Conservation (phyloP, 1,140 invertebrate species). For the Dolichoris vasculosae region DNA sequence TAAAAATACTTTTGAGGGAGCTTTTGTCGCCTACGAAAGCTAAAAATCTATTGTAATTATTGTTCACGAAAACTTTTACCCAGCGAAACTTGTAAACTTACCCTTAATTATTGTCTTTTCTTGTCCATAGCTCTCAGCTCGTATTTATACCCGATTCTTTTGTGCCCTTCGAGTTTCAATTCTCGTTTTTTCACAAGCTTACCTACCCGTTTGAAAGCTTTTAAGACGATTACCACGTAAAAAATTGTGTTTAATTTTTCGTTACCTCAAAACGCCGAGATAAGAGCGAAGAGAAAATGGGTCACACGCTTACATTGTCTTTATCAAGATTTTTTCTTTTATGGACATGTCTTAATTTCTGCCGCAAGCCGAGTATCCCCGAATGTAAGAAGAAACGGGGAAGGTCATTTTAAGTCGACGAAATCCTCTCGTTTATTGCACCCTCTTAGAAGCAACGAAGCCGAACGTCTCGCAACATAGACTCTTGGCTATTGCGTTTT, state of each 20-base stretch:
- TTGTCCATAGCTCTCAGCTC: not conserved
- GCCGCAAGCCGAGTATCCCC: not conserved
- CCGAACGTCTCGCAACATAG: not conserved
- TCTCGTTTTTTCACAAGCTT: not conserved
- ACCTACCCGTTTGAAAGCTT: constrained; percentile 22
- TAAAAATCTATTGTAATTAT: constrained; percentile 35
- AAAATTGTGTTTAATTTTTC: constrained; percentile 31
- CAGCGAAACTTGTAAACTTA: constrained; percentile 1
- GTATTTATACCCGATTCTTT: constrained; percentile 31
- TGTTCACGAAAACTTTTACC: constrained; percentile 18
- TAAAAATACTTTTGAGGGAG: not conserved
- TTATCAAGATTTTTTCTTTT: not conserved
- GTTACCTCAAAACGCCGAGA: not conserved
- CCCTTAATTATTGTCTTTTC: constrained; percentile 18
- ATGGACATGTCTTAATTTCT: constrained; percentile 9
- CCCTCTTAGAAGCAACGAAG: constrained; percentile 32
- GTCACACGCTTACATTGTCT: not conserved
- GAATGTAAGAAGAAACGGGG: not conserved
- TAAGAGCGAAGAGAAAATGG: not conserved
- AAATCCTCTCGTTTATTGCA: constrained; percentile 40
- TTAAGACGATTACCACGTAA: constrained; percentile 23
- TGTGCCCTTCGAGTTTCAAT: constrained; percentile 2
- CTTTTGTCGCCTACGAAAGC: not conserved
- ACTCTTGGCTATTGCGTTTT: not conserved
- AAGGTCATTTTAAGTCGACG: not conserved